Conservation (phyloP, 2,113 vertebrate genomes). For the Tenrec ecaudatus region DNA sequence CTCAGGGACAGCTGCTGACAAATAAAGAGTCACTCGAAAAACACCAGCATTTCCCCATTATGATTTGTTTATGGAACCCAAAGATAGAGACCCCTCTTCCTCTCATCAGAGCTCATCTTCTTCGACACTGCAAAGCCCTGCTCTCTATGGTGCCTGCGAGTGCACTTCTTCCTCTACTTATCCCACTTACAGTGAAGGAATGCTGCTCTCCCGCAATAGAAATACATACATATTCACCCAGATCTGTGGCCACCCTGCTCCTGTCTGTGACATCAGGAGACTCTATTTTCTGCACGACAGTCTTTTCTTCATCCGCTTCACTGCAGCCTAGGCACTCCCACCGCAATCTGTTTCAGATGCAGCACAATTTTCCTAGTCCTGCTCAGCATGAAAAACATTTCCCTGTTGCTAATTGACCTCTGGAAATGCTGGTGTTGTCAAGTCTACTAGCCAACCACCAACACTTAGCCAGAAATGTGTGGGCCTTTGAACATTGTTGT, state of each 20-base stretch:
- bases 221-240: neutral
- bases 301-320: neutral
- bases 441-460: constrained; percentile 46
- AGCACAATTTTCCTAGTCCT: constrained; percentile 50
- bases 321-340: constrained; percentile 25
- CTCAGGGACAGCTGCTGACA: neutral
- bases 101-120: neutral
- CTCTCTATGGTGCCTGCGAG: neutral
- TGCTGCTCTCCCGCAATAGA: neutral
- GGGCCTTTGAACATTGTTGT: constrained; percentile 56
- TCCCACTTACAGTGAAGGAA: neutral
- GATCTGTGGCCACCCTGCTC: neutral
- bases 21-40: fast-evolving
- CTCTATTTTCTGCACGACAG: neutral
- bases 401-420: constrained; percentile 52
- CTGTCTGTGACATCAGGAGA: neutral
- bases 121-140: neutral
- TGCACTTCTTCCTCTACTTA: neutral
- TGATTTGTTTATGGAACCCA: neutral
- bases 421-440: constrained; percentile 49
- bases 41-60: too few relatives aligned
- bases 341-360: constrained; percentile 68
- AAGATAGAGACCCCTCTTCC: neutral
- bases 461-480: constrained; percentile 47
- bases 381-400: constrained; percentile 67